phyloP scores from a whole-genome alignment of 2,113 vertebrate genomes.

The Crotalus viridis region DNA sequence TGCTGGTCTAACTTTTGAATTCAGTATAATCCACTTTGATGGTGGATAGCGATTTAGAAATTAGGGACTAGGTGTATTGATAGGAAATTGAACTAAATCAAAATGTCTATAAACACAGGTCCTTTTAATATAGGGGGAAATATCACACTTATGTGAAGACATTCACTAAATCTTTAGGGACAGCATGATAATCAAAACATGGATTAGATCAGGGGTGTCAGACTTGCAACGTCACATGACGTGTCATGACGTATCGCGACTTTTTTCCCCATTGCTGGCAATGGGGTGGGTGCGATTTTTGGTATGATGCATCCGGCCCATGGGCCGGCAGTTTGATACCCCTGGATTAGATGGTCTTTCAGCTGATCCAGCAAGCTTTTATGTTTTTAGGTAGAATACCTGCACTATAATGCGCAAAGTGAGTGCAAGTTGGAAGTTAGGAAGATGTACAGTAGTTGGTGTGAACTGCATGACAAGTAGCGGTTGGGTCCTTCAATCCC shows the following conservation, averaged over 20 bases:
- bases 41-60: background rate
- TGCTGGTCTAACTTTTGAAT: background rate
- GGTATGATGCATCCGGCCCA: no score
- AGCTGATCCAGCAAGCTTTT: background rate
- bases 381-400: background rate
- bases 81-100: background rate
- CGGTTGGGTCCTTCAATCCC: background rate
- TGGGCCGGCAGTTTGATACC: no score
- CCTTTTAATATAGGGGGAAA: background rate
- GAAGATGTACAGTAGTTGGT: background rate
- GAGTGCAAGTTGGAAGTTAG: background rate
- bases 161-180: background rate
- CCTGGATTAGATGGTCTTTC: background rate
- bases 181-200: background rate
- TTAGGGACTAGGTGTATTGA: background rate
- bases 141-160: background rate
- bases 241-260: rapidly evolving
- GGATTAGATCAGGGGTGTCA: background rate
- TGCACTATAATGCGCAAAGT: background rate
- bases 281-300: no score
- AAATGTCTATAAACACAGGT: background rate
- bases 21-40: background rate
- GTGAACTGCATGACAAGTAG: background rate
- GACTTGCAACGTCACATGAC: no score
- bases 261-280: no score